phyloP scores from a whole-genome alignment of 2,797 vertebrate species.

The Characodon lateralis region DNA sequence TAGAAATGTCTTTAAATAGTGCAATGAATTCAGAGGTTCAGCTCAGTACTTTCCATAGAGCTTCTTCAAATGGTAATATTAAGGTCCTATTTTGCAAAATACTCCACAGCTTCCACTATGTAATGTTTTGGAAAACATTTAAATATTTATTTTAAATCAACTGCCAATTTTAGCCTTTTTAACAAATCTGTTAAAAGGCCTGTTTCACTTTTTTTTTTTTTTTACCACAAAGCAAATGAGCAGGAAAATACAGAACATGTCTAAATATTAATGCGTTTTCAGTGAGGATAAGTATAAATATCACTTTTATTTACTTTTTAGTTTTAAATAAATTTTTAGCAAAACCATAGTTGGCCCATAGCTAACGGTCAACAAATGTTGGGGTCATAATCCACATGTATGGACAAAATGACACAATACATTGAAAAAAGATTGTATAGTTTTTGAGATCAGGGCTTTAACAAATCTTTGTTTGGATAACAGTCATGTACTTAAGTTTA shows the following conservation, averaged over 20 bases:
- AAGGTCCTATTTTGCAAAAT: too few species aligned
- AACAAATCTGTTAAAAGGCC: not conserved
- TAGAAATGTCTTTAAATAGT: too few species aligned
- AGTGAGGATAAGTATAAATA: not conserved
- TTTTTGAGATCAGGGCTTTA: not conserved
- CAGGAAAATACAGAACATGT: not conserved
- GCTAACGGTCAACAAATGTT: not conserved
- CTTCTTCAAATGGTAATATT: not conserved
- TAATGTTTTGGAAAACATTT: not conserved
- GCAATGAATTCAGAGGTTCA: too few species aligned
- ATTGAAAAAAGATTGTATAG: not conserved
- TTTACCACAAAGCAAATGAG: not conserved
- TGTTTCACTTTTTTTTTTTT: not conserved
- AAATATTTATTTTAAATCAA: not conserved
- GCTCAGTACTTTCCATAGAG: not conserved
- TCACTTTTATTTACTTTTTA: not conserved
- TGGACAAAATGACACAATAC: not conserved
- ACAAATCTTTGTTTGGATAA: not conserved
- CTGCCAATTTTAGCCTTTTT: not conserved
- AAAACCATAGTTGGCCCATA: too few species aligned
- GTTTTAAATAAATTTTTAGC: not conserved
- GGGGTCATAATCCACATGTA: not conserved
- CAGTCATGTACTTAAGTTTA: not conserved
- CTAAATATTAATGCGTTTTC: not conserved
- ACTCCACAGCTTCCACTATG: too few species aligned